Conservation (phyloP, 92 coral and sea anemone genomes). For the Palythoa caribaeorum region DNA sequence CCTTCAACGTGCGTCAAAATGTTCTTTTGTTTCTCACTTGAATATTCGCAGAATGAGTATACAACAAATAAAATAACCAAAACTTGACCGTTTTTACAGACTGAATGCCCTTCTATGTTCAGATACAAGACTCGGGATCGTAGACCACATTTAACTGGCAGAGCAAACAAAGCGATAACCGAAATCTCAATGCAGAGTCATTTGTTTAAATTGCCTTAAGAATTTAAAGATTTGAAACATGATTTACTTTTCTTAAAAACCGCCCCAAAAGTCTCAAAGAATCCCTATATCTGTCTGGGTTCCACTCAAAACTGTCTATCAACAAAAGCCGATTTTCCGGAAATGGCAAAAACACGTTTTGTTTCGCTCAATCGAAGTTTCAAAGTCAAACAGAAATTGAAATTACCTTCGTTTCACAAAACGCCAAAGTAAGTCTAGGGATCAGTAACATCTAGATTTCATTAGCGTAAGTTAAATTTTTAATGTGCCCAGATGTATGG, state of each 20-base stretch:
- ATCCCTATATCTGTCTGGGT: not conserved
- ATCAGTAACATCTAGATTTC: conserved; percentile 8
- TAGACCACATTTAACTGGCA: not conserved
- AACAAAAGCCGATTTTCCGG: conserved; percentile 33
- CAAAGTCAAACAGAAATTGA: not conserved
- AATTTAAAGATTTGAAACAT: conserved; percentile 16
- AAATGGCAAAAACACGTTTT: conserved; percentile 39
- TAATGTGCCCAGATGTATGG: not conserved
- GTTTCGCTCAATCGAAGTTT: not conserved
- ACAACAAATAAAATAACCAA: not conserved
- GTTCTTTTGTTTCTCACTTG: conserved; percentile 10
- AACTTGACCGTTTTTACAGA: not conserved
- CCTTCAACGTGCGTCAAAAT: not conserved
- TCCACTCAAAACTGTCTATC: conserved; percentile 26
- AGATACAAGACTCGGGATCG: not conserved
- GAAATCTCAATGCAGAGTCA: not conserved
- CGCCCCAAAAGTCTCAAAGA: not conserved
- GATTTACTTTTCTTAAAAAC: not conserved
- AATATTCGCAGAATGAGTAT: conserved; percentile 3
- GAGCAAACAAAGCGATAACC: not conserved
- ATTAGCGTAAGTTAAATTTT: conserved; percentile 22
- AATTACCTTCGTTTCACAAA: not conserved
- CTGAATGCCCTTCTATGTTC: not conserved
- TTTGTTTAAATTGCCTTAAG: conserved; percentile 13
- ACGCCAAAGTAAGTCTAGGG: not conserved